Evolutionary conservation across 1,140 invertebrate genomes (phyloP), one percentile per base, ranked within the genome.

Genomic region (Leptopilina clavipes): DNA sequence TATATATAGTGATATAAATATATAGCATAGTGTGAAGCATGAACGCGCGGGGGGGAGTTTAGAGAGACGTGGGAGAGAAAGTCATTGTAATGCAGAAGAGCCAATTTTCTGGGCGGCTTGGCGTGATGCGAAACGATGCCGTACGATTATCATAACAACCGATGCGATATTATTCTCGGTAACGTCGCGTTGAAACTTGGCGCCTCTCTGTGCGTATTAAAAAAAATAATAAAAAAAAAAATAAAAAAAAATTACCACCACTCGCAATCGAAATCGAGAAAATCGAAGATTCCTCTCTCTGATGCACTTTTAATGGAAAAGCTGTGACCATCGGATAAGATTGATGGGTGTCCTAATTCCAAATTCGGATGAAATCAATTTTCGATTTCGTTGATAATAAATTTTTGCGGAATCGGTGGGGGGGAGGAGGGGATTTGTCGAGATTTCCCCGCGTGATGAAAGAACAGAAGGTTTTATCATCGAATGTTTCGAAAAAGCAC

Each of bases 91-190:
- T 90, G 89, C 89, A 90, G 90, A 90, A 88, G 89, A 90, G 89
- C 88, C 90, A 91, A 91, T 91, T 91, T 91, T 91, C 90, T 90
- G 89, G 89, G 87, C 89, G 88, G 89, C 89, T 91, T 91, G 88
- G 85, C 84, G 85, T 85, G 87, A 89, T 88, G 87, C 86, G 84
- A 85, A 80, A 84, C 87, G 86, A 88, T 88, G 85, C 85, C 78
- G 83, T 82, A 83, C 88, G 89, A 91, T 91, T 90, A 90, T 90
- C 89, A 90, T 90, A 90, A 90, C 89, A 91, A 89, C 89, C 88
- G 86, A 81, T 76, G 37, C 37, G 86, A 88, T 90, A 90, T 90
- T 90, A 90, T 90, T 90, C 89, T 40, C 86, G 83, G 86, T 81
- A 85, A 78, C 79, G 77, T 31, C 25, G 75, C 82, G 80, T 81